These are phyloP conservation scores for Euphysa ruthae DNA, from an alignment of 30 jellyfish, hydroid and myxozoan genomes.

Conservation along the genomic window DNA sequence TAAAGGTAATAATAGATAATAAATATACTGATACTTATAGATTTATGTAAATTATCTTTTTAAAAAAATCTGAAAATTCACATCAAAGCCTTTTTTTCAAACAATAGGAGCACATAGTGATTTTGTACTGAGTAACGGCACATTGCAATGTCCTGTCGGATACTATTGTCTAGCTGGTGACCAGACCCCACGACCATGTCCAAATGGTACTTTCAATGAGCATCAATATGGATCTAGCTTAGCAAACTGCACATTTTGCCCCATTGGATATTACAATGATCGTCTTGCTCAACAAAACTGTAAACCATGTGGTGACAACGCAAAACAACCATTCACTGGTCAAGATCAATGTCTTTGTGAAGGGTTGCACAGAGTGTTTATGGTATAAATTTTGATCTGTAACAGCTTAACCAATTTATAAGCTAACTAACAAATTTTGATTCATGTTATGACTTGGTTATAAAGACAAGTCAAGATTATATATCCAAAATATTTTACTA, in stretches of 20 bases:
- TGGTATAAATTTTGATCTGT: too few species aligned
- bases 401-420: too few species aligned
- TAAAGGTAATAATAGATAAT: too few species aligned
- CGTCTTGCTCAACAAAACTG: conserved; percentile 74
- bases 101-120: too few species aligned
- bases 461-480: too few species aligned
- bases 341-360: conserved; percentile 60
- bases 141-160: conserved; percentile 92
- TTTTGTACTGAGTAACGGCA: too few species aligned
- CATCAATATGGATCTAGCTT: conserved; percentile 33
- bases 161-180: conserved; percentile 77
- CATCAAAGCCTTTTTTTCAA: too few species aligned
- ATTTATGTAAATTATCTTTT: neutral
- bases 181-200: conserved; percentile 62
- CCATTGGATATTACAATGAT: conserved; percentile 60
- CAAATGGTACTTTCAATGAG: conserved; percentile 62
- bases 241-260: conserved; percentile 59
- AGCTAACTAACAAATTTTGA: too few species aligned
- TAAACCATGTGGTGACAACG: conserved; percentile 82
- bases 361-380: conserved; percentile 68
- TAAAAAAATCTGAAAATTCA: conserved; percentile 61
- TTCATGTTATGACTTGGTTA: too few species aligned
- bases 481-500: too few species aligned
- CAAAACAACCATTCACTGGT: conserved; percentile 71
- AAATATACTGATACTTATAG: too few species aligned